Evolutionary conservation across 1,140 invertebrate species (phyloP), one percentile per base, ranked within the genome.

Genomic region (Archivesica marissinica): DNA sequence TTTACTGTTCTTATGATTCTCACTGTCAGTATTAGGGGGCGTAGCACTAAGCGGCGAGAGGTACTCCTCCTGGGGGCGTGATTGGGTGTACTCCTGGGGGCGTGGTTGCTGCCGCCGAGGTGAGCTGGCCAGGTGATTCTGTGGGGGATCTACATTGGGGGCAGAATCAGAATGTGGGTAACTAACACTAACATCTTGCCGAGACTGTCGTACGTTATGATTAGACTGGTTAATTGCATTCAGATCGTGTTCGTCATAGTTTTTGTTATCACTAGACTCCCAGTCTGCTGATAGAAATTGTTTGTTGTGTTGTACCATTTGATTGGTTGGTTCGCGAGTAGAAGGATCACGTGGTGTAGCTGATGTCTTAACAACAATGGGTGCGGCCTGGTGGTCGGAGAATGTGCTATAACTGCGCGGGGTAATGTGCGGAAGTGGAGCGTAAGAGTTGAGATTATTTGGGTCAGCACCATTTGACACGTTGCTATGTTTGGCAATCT

Each of bases 21-120:
- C 47, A 78, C 41, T 68, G 59, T 66, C 50, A 56, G 50, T 33
- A 61, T 77, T 56, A 85, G 82, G 82, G 61, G 82, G 82, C 28
- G 82, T 85, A 47, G 82, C 82, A 77, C 82, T 85, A 70, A 85
- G 74, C 25, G 82, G 82, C 38, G 52, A 74, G 82, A 85, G 82
- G 50, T 77, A 85, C 17, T 76, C 82, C 41, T 81, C 78, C 35
- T 72, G 76, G 15, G 33, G 38, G 38, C 68, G 41, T 47, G 41
- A 33, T 44, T 72, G 68, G n/a, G n/a, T n/a, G n/a, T n/a, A n/a
- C 41, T 81, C 78, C 35, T 72, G 76, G 15, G 33, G 38, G 38
- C 68, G 41, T 47, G 41, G 68, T 35, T 68, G 68, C 17, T 76
- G 70, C 47, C 56, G 75, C 50, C 82, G 70, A 13, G 59, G 72